Conservation (phyloP, 2,113 vertebrate species). For the Emydocephalus ijimae region DNA sequence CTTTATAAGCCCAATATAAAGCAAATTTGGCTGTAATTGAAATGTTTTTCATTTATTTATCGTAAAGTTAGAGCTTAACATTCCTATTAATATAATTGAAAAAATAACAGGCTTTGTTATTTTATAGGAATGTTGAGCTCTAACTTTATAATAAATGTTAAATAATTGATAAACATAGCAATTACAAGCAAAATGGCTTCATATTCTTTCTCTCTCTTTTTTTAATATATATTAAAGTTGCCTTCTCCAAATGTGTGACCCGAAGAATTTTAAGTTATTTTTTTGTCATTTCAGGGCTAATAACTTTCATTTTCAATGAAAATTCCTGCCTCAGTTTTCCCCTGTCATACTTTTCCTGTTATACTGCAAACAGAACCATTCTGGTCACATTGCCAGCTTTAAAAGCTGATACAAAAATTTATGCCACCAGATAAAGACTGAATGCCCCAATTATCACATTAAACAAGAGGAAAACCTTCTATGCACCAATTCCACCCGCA, state of each 20-base stretch:
- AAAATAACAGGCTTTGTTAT: not conserved
- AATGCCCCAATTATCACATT: too few relatives aligned
- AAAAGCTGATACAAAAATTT: too few relatives aligned
- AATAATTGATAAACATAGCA: too few relatives aligned
- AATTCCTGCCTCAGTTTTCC: not conserved
- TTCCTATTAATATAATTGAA: slow-evolving; percentile 6
- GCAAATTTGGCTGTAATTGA: slow-evolving; percentile 32
- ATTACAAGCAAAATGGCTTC: too few relatives aligned
- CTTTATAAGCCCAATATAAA: slow-evolving; percentile 49
- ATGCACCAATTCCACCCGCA: too few relatives aligned
- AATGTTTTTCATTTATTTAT: slow-evolving; percentile 16
- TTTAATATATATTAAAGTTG: too few relatives aligned
- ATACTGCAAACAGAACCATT: not conserved
- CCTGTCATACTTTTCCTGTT: not conserved
- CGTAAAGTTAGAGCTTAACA: not conserved
- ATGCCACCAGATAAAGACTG: too few relatives aligned
- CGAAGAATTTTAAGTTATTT: not conserved
- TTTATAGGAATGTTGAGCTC: too few relatives aligned
- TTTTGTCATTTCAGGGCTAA: not conserved
- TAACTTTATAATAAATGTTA: too few relatives aligned
- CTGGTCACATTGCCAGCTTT: too few relatives aligned
- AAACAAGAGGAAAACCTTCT: too few relatives aligned
- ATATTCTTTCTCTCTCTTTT: too few relatives aligned
- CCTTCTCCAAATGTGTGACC: not conserved
- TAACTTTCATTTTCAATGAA: not conserved